Evolutionary conservation across 2,797 vertebrate genomes (phyloP).

Genomic region (Heliangelus exortis): DNA sequence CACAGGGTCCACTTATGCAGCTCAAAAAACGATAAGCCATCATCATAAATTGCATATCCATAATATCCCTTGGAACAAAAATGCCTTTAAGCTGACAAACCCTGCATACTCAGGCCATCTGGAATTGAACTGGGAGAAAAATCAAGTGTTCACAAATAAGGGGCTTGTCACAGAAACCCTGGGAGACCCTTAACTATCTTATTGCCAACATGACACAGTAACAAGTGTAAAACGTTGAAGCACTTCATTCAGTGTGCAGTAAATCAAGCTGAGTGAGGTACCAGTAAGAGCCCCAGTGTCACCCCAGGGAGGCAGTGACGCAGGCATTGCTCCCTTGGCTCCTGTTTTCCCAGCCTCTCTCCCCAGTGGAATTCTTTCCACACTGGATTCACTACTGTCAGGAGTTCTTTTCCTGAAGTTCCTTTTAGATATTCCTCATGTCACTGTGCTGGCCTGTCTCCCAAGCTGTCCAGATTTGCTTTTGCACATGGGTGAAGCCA

Average conservation of each 20-base stretch:
- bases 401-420: neutral
- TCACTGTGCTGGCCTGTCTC: neutral
- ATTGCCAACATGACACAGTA: neutral
- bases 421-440: neutral
- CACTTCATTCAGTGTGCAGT: neutral
- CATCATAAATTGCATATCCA: neutral
- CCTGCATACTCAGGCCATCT: neutral
- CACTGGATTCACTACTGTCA: neutral
- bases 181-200: neutral
- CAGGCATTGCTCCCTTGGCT: neutral
- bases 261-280: neutral
- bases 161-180: neutral
- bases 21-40: slow-evolving; percentile 37
- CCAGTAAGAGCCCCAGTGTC: neutral
- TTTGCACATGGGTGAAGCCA: neutral
- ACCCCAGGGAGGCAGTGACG: neutral
- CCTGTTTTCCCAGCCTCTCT: neutral
- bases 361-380: neutral
- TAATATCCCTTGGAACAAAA: neutral
- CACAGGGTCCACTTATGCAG: neutral
- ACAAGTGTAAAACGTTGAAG: slow-evolving; percentile 2
- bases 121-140: slow-evolving; percentile 26
- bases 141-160: slow-evolving; percentile 10
- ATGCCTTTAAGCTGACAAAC: neutral
- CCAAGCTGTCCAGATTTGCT: neutral